phyloP scores from a whole-genome alignment of 2,113 vertebrate genomes.

The Xenopus borealis region DNA sequence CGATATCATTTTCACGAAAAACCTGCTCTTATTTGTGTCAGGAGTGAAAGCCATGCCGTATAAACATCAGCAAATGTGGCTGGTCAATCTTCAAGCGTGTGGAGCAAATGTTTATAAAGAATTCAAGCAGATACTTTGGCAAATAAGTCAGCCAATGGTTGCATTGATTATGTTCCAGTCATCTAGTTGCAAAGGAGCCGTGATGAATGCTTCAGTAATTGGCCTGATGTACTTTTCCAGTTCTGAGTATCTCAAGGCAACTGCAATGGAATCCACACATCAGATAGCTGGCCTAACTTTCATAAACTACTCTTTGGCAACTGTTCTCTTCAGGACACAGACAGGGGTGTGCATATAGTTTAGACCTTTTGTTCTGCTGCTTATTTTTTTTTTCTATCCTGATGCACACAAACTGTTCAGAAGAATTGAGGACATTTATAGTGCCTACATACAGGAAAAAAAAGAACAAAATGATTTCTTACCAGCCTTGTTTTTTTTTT shows the following conservation, averaged over 20 bases:
- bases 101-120: background rate
- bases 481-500: background rate
- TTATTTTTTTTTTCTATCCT: background rate
- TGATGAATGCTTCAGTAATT: background rate
- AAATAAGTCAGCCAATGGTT: background rate
- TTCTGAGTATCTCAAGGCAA: background rate
- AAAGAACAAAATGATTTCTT: background rate
- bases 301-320: background rate
- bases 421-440: background rate
- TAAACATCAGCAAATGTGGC: background rate
- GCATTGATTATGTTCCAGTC: no score
- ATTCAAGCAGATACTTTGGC: constrained; percentile 6
- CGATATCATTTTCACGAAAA: background rate
- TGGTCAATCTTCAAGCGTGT: background rate
- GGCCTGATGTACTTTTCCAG: background rate
- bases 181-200: background rate
- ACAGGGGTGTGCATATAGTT: background rate
- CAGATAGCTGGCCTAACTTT: background rate
- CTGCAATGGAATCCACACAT: background rate
- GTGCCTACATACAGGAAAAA: constrained; percentile 1
- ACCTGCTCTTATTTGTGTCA: background rate
- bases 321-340: background rate
- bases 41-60: constrained; percentile 2
- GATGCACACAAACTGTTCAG: background rate
- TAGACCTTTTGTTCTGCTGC: background rate